Evolutionary conservation across 2,113 vertebrate species (phyloP), one percentile per base, ranked within the genome.

Genomic region (Phainopepla nitens): DNA sequence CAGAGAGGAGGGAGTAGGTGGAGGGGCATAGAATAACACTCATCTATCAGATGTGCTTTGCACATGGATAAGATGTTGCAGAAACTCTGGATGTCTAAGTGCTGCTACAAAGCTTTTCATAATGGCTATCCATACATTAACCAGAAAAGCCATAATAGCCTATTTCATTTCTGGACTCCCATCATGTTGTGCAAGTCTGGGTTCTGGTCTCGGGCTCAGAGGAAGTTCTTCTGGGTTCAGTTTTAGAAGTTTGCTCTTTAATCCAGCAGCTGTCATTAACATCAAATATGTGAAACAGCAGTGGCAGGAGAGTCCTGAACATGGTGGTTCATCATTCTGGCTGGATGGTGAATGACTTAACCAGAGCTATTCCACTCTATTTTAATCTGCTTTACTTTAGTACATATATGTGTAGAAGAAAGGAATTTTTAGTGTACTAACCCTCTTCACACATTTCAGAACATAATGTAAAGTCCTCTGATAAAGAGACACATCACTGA

Each of bases 381-480:
- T 62, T 75, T 50, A 20, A 51, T 70, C 42, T 53, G 17, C 41
- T 77, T 70, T 35, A 51, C 19, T 72, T 56, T 6, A 65, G 13
- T 68, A 36, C 0, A 0, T 20, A 1, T 20, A 20, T 79, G 3
- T 36, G 9, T 39, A 54, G 53, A 51, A 75, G 20, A 62, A 90
- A 70, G 28, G 18, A 71, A 18, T 13, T 57, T 61, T 22, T 49
- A 44, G 24, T 19, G 15, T 44, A 56, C 44, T 44, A 23, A 65
- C 19, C 15, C 1, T 77, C 31, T 87, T 65, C 24, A 24, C 47
- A 14, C 4, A 4, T 64, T 82, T 75, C 57, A 69, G 57, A 85
- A 39, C 6, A 5, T 71, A 36, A 53, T 3, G 5, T 47, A 7
- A 72, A 64, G 31, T 51, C 6, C 15, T 79, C 39, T 75, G 35